phyloP scores from a whole-genome alignment of 2,113 vertebrate species.

The Rostratula benghalensis region DNA sequence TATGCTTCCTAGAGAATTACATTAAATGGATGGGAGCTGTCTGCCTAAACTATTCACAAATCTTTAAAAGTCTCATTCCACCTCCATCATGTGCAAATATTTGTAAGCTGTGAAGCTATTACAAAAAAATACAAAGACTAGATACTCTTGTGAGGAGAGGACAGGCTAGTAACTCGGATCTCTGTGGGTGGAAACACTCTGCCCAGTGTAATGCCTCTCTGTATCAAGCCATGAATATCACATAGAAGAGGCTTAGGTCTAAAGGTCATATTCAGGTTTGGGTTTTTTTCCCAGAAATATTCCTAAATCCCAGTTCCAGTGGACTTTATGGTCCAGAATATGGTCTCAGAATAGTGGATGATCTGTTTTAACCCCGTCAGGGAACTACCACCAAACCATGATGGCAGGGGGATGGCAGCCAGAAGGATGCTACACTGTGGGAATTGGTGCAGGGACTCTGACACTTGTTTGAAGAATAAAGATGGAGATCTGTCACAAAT shows the following conservation, averaged over 20 bases:
- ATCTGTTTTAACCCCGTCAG: neutral
- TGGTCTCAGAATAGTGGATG: neutral
- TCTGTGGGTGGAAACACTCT: neutral
- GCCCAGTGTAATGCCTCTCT: neutral
- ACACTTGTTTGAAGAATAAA: neutral
- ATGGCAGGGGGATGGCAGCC: neutral
- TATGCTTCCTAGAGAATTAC: neutral
- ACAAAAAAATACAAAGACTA: neutral
- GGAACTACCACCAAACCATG: neutral
- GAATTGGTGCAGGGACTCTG: neutral
- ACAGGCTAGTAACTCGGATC: neutral
- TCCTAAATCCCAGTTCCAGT: neutral
- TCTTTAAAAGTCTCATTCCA: neutral
- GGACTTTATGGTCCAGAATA: neutral
- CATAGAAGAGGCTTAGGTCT: neutral
- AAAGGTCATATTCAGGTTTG: neutral
- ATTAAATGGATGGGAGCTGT: neutral
- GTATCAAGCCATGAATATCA: neutral
- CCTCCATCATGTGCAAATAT: neutral
- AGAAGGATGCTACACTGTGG: accelerated
- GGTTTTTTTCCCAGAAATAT: neutral
- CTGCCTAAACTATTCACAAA: neutral
- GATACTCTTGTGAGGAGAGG: neutral
- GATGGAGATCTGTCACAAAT: neutral
- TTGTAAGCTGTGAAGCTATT: neutral